phyloP scores from a whole-genome alignment of 2,888 invertebrate genomes.

The Philonicus albiceps region DNA sequence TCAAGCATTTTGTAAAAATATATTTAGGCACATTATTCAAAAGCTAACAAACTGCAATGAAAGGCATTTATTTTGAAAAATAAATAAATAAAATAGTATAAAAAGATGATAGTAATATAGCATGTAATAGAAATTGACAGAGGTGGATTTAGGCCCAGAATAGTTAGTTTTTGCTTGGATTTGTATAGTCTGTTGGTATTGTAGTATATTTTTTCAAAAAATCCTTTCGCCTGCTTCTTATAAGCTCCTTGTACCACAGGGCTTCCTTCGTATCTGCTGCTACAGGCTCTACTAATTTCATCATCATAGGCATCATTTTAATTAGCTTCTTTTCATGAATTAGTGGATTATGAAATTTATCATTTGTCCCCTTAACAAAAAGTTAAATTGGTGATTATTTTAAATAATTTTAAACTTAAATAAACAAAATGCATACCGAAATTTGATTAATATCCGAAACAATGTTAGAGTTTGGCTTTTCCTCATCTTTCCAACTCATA shows the following conservation, averaged over 20 bases:
- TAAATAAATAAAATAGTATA: not conserved
- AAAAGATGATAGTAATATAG: not conserved
- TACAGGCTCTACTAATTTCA: not conserved
- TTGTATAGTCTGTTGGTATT: slow-evolving; percentile 35
- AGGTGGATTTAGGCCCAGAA: not conserved
- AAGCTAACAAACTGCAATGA: not conserved
- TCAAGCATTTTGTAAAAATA: too few relatives aligned
- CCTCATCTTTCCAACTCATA: slow-evolving; percentile 7
- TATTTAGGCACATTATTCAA: not conserved
- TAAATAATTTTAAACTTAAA: not conserved
- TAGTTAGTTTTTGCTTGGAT: not conserved
- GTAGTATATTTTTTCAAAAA: slow-evolving; percentile 41
- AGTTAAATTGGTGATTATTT: not conserved
- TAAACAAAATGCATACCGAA: not conserved
- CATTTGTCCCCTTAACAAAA: slow-evolving; percentile 21
- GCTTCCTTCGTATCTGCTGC: slow-evolving; percentile 45
- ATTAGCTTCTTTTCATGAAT: not conserved
- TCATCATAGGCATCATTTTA: not conserved
- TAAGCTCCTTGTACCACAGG: slow-evolving; percentile 46
- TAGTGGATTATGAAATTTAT: slow-evolving; percentile 44
- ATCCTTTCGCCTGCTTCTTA: slow-evolving; percentile 40
- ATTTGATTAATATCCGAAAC: slow-evolving; percentile 30
- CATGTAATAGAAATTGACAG: not conserved
- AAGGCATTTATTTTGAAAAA: not conserved
- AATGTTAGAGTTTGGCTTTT: slow-evolving; percentile 36